phyloP scores from a whole-genome alignment of 2,113 vertebrate genomes.

The Amphiprion ocellaris region DNA sequence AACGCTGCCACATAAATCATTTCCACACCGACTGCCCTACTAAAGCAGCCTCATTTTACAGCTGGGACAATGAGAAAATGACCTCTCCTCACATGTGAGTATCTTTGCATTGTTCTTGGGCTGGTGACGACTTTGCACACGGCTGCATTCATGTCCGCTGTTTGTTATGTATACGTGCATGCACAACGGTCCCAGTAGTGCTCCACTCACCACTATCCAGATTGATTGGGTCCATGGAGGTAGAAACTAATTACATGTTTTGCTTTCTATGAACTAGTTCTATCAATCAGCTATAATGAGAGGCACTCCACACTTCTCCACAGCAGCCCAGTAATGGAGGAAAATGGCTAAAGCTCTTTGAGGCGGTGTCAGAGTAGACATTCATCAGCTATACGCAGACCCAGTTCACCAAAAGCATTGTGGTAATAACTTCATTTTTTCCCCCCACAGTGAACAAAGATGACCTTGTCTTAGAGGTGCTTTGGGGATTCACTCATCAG shows the following conservation, averaged over 20 bases:
- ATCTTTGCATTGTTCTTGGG: constrained; percentile 56
- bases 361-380: constrained; percentile 41
- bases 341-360: constrained; percentile 38
- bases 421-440: constrained; percentile 44
- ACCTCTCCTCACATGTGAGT: constrained; percentile 53
- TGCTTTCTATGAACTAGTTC: constrained; percentile 71
- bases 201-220: constrained; percentile 42
- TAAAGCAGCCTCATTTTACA: constrained; percentile 70
- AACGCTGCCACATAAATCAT: constrained; percentile 76
- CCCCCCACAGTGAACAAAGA: constrained; percentile 42
- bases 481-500: constrained; percentile 50
- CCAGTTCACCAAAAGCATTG: constrained; percentile 21
- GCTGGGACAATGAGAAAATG: constrained; percentile 68
- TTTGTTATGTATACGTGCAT: constrained; percentile 34
- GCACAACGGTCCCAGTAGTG: constrained; percentile 44
- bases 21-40: constrained; percentile 58
- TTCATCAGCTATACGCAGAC: constrained; percentile 35
- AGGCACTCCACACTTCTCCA: constrained; percentile 14
- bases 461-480: constrained; percentile 59
- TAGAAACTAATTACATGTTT: constrained; percentile 76
- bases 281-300: constrained; percentile 76
- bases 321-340: constrained; percentile 18
- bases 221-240: constrained; percentile 71
- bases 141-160: constrained; percentile 7
- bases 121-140: constrained; percentile 38